Base-by-base conservation (phyloP, 2,797 vertebrate species). In the Clamator glandarius region DNA sequence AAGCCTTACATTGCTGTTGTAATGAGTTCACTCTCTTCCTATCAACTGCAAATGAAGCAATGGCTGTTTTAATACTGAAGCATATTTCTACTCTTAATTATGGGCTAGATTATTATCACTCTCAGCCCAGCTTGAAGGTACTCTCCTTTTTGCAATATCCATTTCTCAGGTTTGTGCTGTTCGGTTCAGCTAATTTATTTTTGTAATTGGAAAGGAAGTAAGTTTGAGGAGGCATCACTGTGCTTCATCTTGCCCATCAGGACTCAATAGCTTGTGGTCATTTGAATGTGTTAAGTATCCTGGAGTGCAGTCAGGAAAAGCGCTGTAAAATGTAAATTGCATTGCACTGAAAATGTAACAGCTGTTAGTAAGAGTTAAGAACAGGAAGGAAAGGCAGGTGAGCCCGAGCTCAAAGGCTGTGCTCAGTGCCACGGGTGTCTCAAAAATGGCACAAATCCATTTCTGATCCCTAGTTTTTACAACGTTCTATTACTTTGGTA, bases 41-140 rank as follows among this genome's bases (percentile, higher is more conserved):
- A 92, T 91, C 92, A 82, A 64, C 92, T 85, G 72, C 91, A 94
- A 96, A 96, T 94, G 87, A 97, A 95, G 92, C 89, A 94, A 87
- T 81, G 78, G 39, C 84, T 94, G 68, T 87, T 90, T 93, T 92
- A 96, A 96, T 90, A 91, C 51, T 83, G 86, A 93, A 96, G 61
- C 74, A 86, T 95, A 94, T 95, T 95, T 96, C 90, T 93, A 7
- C 83, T 87, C 84, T 96, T 97, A 96, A 96, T 97, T 96, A 96
- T 84, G 80, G 68, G 23, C 74, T 95, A 91, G 95, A 96, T 95
- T 94, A 95, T 97, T 94, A 96, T 95, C 95, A 94, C 80, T 92
- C 68, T 75, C 66, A 95, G 80, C 91, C 68, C 95, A 91, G 92
- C 94, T 96, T 92, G 90, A 92, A 96, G 92, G 92, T 97, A 92